A percentile compares a stretch with the other conserved stretches of the same genome.
These are phyloP conservation scores for Hypsibius dujardini DNA, from an alignment of 1,140 invertebrate species.

Conservation along the genomic window DNA sequence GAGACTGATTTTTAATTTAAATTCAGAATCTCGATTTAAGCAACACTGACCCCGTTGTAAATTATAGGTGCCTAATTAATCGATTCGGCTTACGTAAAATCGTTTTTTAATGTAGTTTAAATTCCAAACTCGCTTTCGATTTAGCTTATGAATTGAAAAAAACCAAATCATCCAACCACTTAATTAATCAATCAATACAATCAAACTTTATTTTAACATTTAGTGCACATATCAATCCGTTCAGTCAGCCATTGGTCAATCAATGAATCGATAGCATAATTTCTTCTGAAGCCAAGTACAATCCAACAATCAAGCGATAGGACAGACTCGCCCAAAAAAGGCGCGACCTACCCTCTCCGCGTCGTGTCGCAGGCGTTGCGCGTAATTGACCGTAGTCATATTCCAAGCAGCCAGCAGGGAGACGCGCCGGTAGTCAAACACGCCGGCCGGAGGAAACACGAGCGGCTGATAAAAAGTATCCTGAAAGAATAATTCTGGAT, in stretches of 20 bases:
- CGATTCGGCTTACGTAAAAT: too few species aligned
- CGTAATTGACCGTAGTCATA: not conserved
- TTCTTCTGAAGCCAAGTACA: not conserved
- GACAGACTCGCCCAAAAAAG: not conserved
- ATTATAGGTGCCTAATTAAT: too few species aligned
- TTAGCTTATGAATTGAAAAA: too few species aligned
- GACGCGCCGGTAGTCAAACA: constrained; percentile 2
- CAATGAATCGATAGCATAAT: too few species aligned
- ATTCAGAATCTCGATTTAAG: too few species aligned
- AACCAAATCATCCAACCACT: too few species aligned
- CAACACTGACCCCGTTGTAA: too few species aligned
- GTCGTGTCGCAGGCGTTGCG: constrained; percentile 4
- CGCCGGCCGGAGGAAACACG: not conserved
- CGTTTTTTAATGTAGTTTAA: too few species aligned
- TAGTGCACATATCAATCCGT: too few species aligned
- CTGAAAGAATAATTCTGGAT: not conserved
- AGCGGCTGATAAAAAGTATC: not conserved
- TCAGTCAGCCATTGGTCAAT: too few species aligned
- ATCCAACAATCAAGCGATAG: not conserved
- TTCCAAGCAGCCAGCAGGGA: constrained; percentile 10
- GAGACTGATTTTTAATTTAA: too few species aligned
- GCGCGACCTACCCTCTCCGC: constrained; percentile 14
- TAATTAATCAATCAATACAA: not conserved
- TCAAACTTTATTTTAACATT: not conserved
- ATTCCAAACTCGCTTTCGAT: too few species aligned